Base-by-base conservation (phyloP, 1,140 invertebrate species). In the Tetragnatha versicolor region DNA sequence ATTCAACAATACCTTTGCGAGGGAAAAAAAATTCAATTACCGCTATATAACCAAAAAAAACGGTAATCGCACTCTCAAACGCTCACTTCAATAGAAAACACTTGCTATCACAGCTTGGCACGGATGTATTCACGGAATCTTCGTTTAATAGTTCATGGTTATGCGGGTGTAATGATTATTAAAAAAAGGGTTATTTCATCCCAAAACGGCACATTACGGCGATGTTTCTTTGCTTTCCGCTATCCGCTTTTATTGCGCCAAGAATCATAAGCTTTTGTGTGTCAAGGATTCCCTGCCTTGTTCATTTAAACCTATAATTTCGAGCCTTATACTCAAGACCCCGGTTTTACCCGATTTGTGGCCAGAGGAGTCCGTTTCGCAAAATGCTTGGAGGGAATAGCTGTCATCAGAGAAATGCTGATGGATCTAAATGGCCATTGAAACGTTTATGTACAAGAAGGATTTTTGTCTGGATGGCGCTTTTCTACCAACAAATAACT, bases 91-190 rank as follows among this genome's bases (percentile, higher is more conserved):
- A n/a, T n/a, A n/a, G n/a, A n/a, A n/a, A n/a, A n/a, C 3, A 33
- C 29, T 7, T 2, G 10, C 29, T 5, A 35, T 7, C 31, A 31
- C 7, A 33, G n/a, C 10, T 55, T 17, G 9, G 9, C 20, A 25
- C n/a, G n/a, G 42, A 42, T 45, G n/a, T 37, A 65, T n/a, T 65
- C 61, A 42, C 61, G 61, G 37, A 65, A 42, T 65, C 37, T 1
- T 42, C 35, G 42, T 65, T 65, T 65, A 35, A 65, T 65, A 65
- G 61, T 58, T 58, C 55, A 58, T 58, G 55, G 55, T 58, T 33
- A 58, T 58, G 61, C 61, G 61, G 55, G 55, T 42, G 22, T 4
- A 39, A 20, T n/a, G n/a, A n/a, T n/a, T n/a, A n/a, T n/a, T n/a
- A n/a, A 9, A 35, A 63, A 61, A 63, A 63, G 35, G 20, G 17